A percentile compares a stretch with the other conserved stretches of the same genome.
phyloP scores from a whole-genome alignment of 1,140 invertebrate genomes.

The Mactra quadrangularis region DNA sequence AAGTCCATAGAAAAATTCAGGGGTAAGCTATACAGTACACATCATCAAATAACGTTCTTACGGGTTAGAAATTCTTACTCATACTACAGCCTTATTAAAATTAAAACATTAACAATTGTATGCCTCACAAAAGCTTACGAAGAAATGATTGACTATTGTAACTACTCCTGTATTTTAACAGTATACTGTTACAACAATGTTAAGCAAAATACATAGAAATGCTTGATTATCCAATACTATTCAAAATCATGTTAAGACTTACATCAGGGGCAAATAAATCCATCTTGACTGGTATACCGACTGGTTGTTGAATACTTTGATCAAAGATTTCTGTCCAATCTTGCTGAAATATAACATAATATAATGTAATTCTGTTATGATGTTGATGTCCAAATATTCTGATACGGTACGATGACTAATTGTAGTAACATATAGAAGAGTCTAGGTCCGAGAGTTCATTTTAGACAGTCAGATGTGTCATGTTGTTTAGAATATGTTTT shows the following conservation, averaged over 20 bases:
- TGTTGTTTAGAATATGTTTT: neutral
- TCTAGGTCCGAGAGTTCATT: neutral
- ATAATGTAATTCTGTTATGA: no score
- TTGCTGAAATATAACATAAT: conserved; percentile 43
- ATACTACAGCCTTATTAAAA: no score
- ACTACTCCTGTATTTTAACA: neutral
- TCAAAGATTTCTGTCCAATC: conserved; percentile 38
- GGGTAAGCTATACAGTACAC: no score
- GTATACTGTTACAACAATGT: neutral
- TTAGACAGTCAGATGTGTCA: neutral
- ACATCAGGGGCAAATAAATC: conserved; percentile 10
- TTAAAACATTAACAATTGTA: neutral
- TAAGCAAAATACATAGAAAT: neutral
- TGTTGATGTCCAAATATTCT: neutral
- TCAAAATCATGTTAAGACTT: neutral
- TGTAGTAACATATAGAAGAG: neutral
- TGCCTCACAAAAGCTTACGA: neutral
- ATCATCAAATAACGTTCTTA: no score
- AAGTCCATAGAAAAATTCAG: no score
- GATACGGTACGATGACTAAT: neutral
- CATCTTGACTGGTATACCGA: conserved; percentile 30
- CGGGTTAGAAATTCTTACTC: no score
- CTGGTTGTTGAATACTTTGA: neutral
- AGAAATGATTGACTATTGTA: neutral
- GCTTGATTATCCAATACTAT: neutral